Conservation (phyloP, 2,888 invertebrate species). For the Calameuta filiformis region DNA sequence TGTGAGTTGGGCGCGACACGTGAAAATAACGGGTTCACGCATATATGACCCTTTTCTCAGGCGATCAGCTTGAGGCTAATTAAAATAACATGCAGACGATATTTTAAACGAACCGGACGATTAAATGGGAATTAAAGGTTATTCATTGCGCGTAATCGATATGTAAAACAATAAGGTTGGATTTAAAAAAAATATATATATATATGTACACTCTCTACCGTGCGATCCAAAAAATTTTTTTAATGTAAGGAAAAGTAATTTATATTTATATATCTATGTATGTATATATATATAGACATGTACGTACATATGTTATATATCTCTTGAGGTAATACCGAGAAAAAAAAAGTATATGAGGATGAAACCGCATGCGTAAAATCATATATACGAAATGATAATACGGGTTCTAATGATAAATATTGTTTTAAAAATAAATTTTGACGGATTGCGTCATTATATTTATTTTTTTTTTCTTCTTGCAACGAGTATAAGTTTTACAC, state of each 20-base stretch:
- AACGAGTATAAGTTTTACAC: no score
- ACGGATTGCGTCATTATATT: no score
- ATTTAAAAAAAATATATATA: neutral
- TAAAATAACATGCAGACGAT: no score
- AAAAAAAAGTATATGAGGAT: no score
- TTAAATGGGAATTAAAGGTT: no score
- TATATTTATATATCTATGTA: constrained; percentile 41
- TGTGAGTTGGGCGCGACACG: no score
- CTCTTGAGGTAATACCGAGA: neutral
- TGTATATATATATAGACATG: constrained; percentile 10
- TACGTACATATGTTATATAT: constrained; percentile 7
- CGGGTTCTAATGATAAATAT: constrained; percentile 10
- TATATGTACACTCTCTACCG: neutral
- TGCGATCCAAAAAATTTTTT: neutral
- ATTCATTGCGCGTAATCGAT: constrained; percentile 7
- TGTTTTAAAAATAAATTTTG: neutral
- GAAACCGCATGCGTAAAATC: no score
- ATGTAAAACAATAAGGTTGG: constrained; percentile 17
- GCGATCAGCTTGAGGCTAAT: constrained; percentile 19
- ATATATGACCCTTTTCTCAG: constrained; percentile 21
- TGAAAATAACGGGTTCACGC: constrained; percentile 23
- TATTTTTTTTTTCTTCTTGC: no score
- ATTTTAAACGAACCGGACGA: no score
- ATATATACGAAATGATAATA: neutral
- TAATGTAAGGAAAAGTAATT: constrained; percentile 39